Base-by-base conservation (phyloP, 2,113 vertebrate genomes). In the Cebus imitator region DNA sequence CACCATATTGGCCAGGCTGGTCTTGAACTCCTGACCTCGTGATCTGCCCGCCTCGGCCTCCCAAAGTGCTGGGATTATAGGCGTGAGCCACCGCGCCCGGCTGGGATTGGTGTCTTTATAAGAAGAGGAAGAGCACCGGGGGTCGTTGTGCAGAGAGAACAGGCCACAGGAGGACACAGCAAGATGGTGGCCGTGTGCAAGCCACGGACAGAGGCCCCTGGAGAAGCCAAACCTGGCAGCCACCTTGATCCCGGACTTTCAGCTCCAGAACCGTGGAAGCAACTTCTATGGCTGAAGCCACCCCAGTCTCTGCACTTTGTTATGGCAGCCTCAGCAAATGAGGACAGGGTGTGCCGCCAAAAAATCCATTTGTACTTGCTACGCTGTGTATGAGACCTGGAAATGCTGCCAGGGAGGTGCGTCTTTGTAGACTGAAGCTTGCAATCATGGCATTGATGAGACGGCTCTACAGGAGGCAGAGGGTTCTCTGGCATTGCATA, bases 261-360 rank as follows among this genome's bases (percentile, higher is more conserved):
- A 0, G 57, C 35, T 80, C 80, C 21, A n/a, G 43, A 64, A 23
- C 50, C 0, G 72, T 75, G 79, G 2, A 48, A 23, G 0, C 3
- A 6, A 8, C 8, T 45, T 27, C 50, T 30, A 13, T 10, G 10
- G 40, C 6, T 68, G 32, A 32, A 11, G 43, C 61, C 1, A 32
- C 12, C 14, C 79, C 16, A 17, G 23, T 25, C 68, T 58, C 45
- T 3, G 43, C 37, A 30, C 40, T 80, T 3, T 13, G 32, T 7
- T 9, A 2, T 0, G 6, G 78, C 40, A 1, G 50, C 32, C 32
- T 2, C 13, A 66, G 58, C 30, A 20, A 13, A 40, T n/a, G 3
- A 17, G 16, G 17, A 4, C 25, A 30, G 6, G 20, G 18, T 2
- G 0, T 1, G 25, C 17, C 2, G 3, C 21, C 3, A 5, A 1